These are phyloP conservation scores for Centropus bengalensis DNA, from an alignment of 2,113 vertebrate genomes.

Conservation along the genomic window DNA sequence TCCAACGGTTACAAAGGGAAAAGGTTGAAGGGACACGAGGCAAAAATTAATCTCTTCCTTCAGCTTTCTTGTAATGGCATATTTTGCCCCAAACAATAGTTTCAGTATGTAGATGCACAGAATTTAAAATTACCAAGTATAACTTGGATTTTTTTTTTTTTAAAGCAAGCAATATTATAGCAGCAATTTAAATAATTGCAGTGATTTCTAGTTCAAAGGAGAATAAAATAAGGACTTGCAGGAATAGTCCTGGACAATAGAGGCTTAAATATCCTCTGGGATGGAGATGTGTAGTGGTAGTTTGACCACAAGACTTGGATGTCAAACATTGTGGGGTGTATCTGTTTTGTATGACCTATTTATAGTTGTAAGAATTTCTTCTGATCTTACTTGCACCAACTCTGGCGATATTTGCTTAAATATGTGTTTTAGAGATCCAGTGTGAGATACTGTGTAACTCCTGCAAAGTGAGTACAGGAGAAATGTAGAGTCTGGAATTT, in stretches of 20 bases:
- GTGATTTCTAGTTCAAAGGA: neutral
- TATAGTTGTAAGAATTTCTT: neutral
- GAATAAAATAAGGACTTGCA: neutral
- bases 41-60: neutral
- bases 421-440: neutral
- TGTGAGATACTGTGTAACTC: neutral
- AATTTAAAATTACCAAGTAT: neutral
- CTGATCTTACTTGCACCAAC: neutral
- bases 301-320: neutral
- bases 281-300: neutral
- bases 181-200: neutral
- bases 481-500: neutral
- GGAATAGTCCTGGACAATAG: neutral
- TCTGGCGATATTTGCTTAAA: neutral
- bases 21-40: conserved; percentile 14
- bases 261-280: neutral
- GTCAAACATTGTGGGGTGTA: neutral
- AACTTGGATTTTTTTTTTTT: neutral
- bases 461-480: neutral
- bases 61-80: neutral
- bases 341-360: neutral
- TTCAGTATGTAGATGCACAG: neutral
- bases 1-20: neutral
- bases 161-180: neutral
- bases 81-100: neutral